Base-by-base conservation (phyloP, 2,113 vertebrate species). In the Vombatus ursinus region DNA sequence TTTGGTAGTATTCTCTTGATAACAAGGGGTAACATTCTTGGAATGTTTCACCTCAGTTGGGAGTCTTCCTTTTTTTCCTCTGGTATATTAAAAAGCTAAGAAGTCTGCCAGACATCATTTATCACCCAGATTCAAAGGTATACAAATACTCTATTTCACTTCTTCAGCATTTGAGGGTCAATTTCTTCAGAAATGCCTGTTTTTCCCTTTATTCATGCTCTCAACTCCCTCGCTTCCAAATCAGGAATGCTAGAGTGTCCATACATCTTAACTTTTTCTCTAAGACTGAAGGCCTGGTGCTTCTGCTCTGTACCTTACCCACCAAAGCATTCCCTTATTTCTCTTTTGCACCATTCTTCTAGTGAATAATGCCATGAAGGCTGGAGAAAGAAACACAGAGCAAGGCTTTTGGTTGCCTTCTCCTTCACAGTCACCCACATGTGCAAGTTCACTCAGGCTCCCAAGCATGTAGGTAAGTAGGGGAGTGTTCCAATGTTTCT, bases 51-150 rank as follows among this genome's bases (percentile, higher is more conserved):
- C 91, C 77, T 94, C 94, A 92, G 44, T 90, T 93, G 95, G 90
- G 51, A 52, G 23, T 16, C 92, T 92, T 90, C 24, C n/a, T 95
- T 50, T 31, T 90, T 94, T 77, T 49, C 16, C 51, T 94, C 37
- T 91, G 84, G 93, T 51, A 91, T 93, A 97, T 94, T 95, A 96
- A 91, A 90, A 96, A 95, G 44, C 68, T 92, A 95, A 52, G 37
- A 96, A 96, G 53, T 89, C 9, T 95, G 93, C 52, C 89, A 92
- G 53, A 94, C 90, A 52, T 37, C 54, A 23, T 1, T 77, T 95
- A 53, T 92, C 61, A 48, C 26, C 47, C 51, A 53, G 44, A 6
- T 37, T 16, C 12, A 23, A 93, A 47, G 10, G 44, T 4, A 91
- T 37, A 52, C 57, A 94, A 77, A 16, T 49, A 50, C 68, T 96